These are phyloP conservation scores for Octopus sinensis DNA, from an alignment of 1,140 invertebrate species.

Conservation along the genomic window DNA sequence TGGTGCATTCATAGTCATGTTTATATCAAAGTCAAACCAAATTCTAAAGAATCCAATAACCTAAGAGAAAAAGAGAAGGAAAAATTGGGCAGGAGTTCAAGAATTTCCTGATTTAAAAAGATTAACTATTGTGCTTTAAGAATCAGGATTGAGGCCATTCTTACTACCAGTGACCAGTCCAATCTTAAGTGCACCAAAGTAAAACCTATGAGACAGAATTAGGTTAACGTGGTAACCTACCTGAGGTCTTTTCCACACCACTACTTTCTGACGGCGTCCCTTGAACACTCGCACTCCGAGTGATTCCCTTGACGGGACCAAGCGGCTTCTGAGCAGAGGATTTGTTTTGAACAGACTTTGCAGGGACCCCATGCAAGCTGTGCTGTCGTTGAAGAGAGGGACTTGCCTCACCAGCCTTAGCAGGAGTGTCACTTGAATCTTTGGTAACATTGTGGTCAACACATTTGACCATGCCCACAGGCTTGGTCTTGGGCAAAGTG, in stretches of 20 bases:
- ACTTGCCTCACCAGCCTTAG: neutral
- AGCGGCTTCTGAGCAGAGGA: constrained; percentile 7
- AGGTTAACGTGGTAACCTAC: neutral
- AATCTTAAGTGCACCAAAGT: too few species aligned
- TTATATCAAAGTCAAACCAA: too few species aligned
- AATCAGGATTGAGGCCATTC: too few species aligned
- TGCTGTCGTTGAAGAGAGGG: neutral
- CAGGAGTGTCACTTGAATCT: constrained; percentile 3
- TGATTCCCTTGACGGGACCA: neutral
- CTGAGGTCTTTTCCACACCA: neutral
- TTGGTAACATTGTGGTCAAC: constrained; percentile 3
- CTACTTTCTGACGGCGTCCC: neutral
- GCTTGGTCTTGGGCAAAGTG: constrained; percentile 1
- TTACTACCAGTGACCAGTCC: too few species aligned
- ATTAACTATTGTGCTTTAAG: too few species aligned
- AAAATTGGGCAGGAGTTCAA: too few species aligned
- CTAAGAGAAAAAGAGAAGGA: too few species aligned
- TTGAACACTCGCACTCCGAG: neutral
- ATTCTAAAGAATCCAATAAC: too few species aligned
- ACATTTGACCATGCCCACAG: neutral
- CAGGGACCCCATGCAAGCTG: constrained; percentile 4
- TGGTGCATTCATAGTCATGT: too few species aligned
- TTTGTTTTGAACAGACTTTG: constrained; percentile 6
- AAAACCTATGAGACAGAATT: too few species aligned
- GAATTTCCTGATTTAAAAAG: too few species aligned